phyloP scores from a whole-genome alignment of 2,113 vertebrate species.

The Forbesichthys agassizii region DNA sequence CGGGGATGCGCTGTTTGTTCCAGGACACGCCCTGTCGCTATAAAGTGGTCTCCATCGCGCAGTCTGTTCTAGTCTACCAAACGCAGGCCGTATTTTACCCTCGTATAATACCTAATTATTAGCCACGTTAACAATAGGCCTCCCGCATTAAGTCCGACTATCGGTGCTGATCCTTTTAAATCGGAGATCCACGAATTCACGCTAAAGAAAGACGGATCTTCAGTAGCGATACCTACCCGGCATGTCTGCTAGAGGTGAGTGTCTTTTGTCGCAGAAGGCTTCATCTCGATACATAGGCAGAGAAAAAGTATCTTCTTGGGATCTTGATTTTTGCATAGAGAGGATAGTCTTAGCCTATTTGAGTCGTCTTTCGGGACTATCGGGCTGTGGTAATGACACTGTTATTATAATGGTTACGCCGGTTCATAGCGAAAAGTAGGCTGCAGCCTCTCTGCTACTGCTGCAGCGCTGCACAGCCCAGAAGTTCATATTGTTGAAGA shows the following conservation, averaged over 20 bases:
- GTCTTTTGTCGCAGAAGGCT: conserved; percentile 66
- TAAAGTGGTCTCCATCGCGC: conserved; percentile 53
- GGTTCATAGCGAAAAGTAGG: conserved; percentile 39
- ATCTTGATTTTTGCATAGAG: background rate
- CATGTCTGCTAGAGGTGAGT: conserved; percentile 79
- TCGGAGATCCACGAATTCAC: conserved; percentile 14
- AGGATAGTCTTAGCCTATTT: conserved; percentile 25
- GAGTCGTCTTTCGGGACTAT: conserved; percentile 45
- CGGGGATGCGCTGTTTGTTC: conserved; percentile 59
- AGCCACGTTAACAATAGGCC: background rate
- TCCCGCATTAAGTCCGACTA: background rate
- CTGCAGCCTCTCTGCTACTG: conserved; percentile 53
- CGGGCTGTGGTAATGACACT: conserved; percentile 42
- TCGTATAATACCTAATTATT: conserved; percentile 8
- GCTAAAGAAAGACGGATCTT: conserved; percentile 33
- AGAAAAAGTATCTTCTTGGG: conserved; percentile 22
- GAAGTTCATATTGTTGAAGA: conserved; percentile 44
- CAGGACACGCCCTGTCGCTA: conserved; percentile 73
- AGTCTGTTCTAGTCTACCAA: conserved; percentile 35
- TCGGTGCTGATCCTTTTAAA: background rate
- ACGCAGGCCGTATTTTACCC: conserved; percentile 15
- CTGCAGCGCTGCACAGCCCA: conserved; percentile 19
- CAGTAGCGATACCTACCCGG: conserved; percentile 64
- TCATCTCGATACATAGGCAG: conserved; percentile 40
- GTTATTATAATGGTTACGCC: conserved; percentile 55